Evolutionary conservation across 2,113 vertebrate species (phyloP), one percentile per base, ranked within the genome.

Genomic region (Pachycephala philippinensis): DNA sequence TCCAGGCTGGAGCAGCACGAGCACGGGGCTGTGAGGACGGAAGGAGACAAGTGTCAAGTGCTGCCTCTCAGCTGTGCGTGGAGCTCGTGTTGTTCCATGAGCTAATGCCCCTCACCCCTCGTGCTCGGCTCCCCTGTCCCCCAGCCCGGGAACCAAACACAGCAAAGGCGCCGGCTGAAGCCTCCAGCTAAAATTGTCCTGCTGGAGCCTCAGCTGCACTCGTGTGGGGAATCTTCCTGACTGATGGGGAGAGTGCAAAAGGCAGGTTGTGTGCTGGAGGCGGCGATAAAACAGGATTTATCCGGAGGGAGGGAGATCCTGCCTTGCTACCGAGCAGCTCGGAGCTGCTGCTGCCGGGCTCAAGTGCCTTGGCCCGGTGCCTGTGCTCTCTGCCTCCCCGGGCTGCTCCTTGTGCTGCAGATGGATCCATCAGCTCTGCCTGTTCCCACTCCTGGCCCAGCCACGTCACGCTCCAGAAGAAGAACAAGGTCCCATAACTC

Each of bases 111-210:
- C 15, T 40, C 82, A 30, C 3, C 45, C 35, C 39, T 59, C 33
- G 42, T 13, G 66, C 61, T 7, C 10, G 47, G 56, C 72, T 81
- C 19, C 33, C 11, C 22, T 23, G 79, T 59, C 42, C 63, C 77
- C 47, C 52, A 64, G 30, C 35, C 15, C 19, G 26, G 0, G 42
- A 88, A 22, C 83, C n/a, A 81, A 94, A 92, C 93, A 88, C 90
- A 94, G 88, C 87, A n/a, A 84, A 95, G 79, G 93, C 52, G 64
- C 40, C 60, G 71, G 79, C 40, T 93, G 93, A 90, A 84, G 47
- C 2, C 33, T 76, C 71, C 30, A 9, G 39, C 52, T 88, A 15
- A 68, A 75, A 68, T 18, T 30, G 47, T 50, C 47, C 71, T 27
- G 33, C 2, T 75, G 13, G 47, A 56, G 31, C 71, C 37, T 31